Percentiles rank a stretch among this genome's conserved stretches.
Evolutionary conservation across 2,113 vertebrate genomes (phyloP).

Genomic region (Acanthochromis polyacanthus): DNA sequence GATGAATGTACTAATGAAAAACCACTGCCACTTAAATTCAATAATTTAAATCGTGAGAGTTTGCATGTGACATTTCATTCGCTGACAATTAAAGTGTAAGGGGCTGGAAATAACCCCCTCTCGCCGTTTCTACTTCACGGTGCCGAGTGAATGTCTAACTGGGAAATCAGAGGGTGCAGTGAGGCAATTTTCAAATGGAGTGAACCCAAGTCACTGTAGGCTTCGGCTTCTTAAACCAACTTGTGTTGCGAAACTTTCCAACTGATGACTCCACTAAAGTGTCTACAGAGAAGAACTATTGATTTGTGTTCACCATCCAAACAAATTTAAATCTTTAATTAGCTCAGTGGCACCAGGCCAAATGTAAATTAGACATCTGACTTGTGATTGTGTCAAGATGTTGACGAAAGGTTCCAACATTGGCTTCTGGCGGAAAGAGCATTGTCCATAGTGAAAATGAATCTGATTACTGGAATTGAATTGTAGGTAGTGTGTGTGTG

Average conservation of each 20-base stretch:
- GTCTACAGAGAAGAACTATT: constrained; percentile 68
- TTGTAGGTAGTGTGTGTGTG: constrained; percentile 36
- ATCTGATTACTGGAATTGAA: constrained; percentile 70
- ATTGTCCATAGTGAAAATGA: constrained; percentile 60
- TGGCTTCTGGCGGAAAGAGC: constrained; percentile 56
- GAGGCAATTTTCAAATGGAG: constrained; percentile 37
- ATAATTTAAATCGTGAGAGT: constrained; percentile 26
- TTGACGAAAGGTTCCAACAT: constrained; percentile 59
- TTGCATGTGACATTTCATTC: constrained; percentile 55
- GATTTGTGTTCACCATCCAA: constrained; percentile 70
- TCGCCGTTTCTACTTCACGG: constrained; percentile 39
- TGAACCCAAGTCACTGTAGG: constrained; percentile 9
- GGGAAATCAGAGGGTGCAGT: constrained; percentile 41
- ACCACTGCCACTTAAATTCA: constrained; percentile 24
- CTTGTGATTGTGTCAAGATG: constrained; percentile 70
- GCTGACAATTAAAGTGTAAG: constrained; percentile 57
- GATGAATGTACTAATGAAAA: constrained; percentile 11
- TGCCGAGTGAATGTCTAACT: constrained; percentile 38
- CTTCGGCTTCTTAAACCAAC: constrained; percentile 43
- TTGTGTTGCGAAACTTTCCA: constrained; percentile 59
- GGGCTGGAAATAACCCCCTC: constrained; percentile 54
- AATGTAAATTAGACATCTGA: constrained; percentile 75
- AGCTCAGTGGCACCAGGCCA: constrained; percentile 66
- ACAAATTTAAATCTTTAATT: constrained; percentile 79
- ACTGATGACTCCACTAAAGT: constrained; percentile 72